These are phyloP conservation scores for Leucosticte australis DNA, from an alignment of 2,113 vertebrate species.

Conservation along the genomic window DNA sequence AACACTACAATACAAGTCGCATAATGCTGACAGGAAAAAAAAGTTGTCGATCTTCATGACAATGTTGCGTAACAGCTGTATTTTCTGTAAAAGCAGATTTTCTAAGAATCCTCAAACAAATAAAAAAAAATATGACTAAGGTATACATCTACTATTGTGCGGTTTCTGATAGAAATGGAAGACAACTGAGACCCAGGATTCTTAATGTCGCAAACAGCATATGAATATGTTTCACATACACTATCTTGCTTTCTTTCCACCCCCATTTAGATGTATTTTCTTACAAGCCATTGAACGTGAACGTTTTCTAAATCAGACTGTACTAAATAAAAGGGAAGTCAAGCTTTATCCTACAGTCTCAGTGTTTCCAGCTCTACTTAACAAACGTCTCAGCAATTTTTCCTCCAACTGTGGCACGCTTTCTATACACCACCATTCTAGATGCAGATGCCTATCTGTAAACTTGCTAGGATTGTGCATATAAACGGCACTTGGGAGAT, in stretches of 20 bases:
- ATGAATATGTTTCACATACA: background rate
- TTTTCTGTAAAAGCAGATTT: background rate
- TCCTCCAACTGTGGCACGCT: background rate
- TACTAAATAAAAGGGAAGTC: background rate
- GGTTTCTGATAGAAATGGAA: background rate
- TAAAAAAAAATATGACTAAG: background rate
- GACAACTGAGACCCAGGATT: background rate
- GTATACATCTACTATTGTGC: background rate
- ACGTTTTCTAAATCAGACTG: background rate
- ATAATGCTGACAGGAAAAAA: background rate
- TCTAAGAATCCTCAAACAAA: background rate
- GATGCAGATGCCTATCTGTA: background rate
- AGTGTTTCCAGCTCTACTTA: background rate
- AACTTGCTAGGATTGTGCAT: background rate
- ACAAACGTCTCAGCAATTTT: background rate
- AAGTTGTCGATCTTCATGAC: constrained; percentile 31
- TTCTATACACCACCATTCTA: background rate
- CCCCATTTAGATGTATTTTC: background rate
- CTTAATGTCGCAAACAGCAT: background rate
- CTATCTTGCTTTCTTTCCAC: background rate
- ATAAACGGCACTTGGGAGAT: background rate
- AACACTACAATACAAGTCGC: background rate
- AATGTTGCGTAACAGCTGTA: background rate
- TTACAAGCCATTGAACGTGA: background rate
- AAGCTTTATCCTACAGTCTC: background rate